These are phyloP conservation scores for Chiloscyllium plagiosum DNA, from an alignment of 2,113 vertebrate genomes.

Conservation along the genomic window DNA sequence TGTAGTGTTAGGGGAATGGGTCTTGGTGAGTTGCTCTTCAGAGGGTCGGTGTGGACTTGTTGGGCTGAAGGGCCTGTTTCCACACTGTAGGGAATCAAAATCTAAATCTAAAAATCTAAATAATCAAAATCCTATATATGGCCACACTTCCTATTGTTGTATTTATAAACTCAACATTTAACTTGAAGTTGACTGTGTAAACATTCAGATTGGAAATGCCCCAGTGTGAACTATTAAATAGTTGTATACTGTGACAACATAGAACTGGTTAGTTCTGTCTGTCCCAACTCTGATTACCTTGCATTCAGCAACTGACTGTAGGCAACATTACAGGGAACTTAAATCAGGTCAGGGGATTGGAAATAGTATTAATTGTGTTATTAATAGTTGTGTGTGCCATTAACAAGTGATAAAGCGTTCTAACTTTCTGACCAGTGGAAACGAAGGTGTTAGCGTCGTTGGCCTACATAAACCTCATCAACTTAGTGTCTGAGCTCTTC, in stretches of 20 bases:
- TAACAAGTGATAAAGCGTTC: not conserved
- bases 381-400: not conserved
- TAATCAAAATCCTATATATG: too few species aligned
- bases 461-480: not conserved
- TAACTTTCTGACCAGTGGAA: not conserved
- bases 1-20: too few species aligned
- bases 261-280: not conserved
- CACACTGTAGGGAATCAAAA: too few species aligned
- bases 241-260: not conserved
- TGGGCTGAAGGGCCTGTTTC: too few species aligned
- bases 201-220: not conserved
- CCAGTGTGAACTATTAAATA: not conserved
- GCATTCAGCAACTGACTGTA: not conserved
- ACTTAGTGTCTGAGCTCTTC: not conserved
- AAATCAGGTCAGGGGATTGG: not conserved
- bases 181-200: not conserved
- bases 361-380: not conserved
- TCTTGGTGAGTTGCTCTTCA: too few species aligned
- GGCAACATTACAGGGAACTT: not conserved
- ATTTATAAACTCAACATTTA: not conserved
- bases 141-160: not conserved
- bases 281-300: not conserved
- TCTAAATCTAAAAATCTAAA: too few species aligned
- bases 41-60: too few species aligned
- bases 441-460: not conserved